phyloP scores from a whole-genome alignment of 2,888 invertebrate genomes.

The Podotricha telesiphe region DNA sequence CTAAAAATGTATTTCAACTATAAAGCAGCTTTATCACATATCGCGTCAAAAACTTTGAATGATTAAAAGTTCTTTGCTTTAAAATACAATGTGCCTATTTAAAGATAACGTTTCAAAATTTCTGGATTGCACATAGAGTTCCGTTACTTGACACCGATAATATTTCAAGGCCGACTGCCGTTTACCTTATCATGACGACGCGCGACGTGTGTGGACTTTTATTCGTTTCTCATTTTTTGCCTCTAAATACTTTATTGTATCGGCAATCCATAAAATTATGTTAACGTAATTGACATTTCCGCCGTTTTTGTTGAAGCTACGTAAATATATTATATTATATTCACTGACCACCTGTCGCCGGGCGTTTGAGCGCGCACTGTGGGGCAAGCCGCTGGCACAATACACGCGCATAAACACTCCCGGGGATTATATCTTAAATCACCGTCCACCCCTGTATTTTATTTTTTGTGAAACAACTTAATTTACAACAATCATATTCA shows the following conservation, averaged over 20 bases:
- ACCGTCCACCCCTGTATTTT: not conserved
- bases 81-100: not conserved
- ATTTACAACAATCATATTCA: not conserved
- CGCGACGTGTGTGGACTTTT: not conserved
- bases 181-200: not conserved
- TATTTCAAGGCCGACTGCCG: not conserved
- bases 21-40: too few relatives aligned
- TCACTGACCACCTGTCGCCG: conserved; percentile 60
- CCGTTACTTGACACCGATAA: not conserved
- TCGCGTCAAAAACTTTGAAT: not conserved
- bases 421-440: not conserved
- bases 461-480: not conserved
- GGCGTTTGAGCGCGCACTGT: conserved; percentile 27
- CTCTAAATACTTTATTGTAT: conserved; percentile 18
- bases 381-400: conserved; percentile 6
- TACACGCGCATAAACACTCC: not conserved
- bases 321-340: conserved; percentile 42
- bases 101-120: not conserved
- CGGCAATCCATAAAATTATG: conserved; percentile 46
- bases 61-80: not conserved
- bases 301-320: conserved; percentile 41
- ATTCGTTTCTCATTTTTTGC: conserved; percentile 2
- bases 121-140: not conserved
- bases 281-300: conserved; percentile 50
- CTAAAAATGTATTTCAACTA: too few relatives aligned